Evolutionary conservation across 2,888 invertebrate genomes (phyloP), one percentile per base, ranked within the genome.

Genomic region (Lasioglossum villosulum): DNA sequence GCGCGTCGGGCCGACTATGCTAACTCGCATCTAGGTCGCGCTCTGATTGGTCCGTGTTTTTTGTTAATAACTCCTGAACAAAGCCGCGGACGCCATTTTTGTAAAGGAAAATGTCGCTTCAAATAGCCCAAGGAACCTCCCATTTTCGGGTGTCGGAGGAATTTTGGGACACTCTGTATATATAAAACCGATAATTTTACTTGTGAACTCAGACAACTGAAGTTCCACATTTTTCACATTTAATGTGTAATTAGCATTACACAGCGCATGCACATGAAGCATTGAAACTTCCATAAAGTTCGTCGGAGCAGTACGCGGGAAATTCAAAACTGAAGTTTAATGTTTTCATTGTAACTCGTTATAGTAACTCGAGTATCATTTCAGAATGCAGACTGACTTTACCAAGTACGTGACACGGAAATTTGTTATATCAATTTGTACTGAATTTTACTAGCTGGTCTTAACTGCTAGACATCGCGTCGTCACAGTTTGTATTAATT

Each of bases 301-400:
- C 16, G 19, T 19, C 30, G 19, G 30, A 63, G 6, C 30, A 30
- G 30, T 63, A 63, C 8, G 19, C 63, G 16, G 8, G 30, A 63
- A 63, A 63, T 63, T 30, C 63, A 27, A 63, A 63, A 63, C 30
- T 63, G 16, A 30, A 63, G 63, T 63, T 63, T 63, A 63, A 63
- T 63, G 63, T 63, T 63, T 63, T 63, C 63, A 63, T 63, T 63
- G 30, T 30, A 30, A 63, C 63, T 63, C 16, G 63, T 63, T 63
- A 8, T 63, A n/a, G 30, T 63, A 30, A 63, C 63, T 30, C 30
- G 63, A 30, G 19, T 30, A 63, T 63, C 63, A 16, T 63, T 63
- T 30, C 63, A 16, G 63, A 63, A 16, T 63, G 16, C 19, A 8
- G 63, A 63, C 30, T 16, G 30, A 63, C 63, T 30, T 27, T 30